Base-by-base conservation (phyloP, 2,888 invertebrate genomes). In the Andrena hattorfiana region DNA sequence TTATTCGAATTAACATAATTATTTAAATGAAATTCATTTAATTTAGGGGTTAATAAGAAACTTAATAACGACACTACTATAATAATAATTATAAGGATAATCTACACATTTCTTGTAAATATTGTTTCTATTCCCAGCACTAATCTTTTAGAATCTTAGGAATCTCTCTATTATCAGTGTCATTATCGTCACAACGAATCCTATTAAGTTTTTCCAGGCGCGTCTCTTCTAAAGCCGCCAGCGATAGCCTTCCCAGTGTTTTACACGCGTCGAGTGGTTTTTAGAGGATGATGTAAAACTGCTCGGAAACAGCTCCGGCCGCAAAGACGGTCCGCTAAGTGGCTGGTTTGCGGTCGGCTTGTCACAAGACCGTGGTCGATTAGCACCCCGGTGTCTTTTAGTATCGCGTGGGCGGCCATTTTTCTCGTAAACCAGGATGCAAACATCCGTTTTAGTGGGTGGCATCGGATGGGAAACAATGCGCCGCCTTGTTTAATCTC, bases 261-360 rank as follows among this genome's bases (percentile, higher is more conserved):
- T 67, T 42, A 67, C n/a, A 13, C 66, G 51, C 59, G 28, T 35
- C 26, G 63, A 73, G 56, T 30, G 54, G 13, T 74, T 82, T 82
- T 75, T 64, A 62, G 54, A 63, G 54, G 68, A 63, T n/a, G 74
- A 56, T 74, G 74, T 51, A 74, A 75, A 71, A 75, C 66, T 64
- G 78, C 48, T 42, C 49, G 35, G 67, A 69, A 77, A 71, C 72
- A 56, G 76, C 76, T 68, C 72, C 20, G 51, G 82, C 68, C 74
- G 73, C 75, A 87, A 64, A 79, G 77, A 77, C 54, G 28, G 64
- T 54, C 51, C 62, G 77, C 85, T 77, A 86, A 87, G 79, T 86
- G 87, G 87, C 62, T 49, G 71, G 75, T 32, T 30, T 68, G 84
- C 51, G 84, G 77, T 75, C 62, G 81, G 76, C 69, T 80, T 72